Percentiles rank a stretch among this genome's conserved stretches.
Conservation (phyloP, 2,113 vertebrate genomes). For the Prinia subflava region DNA sequence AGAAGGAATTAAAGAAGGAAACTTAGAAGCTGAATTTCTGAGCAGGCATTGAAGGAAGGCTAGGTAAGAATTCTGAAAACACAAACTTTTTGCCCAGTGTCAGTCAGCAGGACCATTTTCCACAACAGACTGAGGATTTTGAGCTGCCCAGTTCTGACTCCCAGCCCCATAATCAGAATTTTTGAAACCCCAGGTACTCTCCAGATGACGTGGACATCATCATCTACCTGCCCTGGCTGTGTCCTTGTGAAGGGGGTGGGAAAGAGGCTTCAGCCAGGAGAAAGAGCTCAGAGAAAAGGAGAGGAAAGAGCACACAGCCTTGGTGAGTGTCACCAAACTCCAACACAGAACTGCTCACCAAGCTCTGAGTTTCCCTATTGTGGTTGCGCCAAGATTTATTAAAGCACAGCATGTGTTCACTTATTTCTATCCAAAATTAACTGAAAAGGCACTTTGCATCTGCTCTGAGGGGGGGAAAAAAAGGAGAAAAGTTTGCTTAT, state of each 20-base stretch:
- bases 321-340: conserved; percentile 30
- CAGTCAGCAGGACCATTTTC: neutral
- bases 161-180: neutral
- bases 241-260: neutral
- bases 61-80: neutral
- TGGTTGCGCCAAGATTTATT: conserved; percentile 67
- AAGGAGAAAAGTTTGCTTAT: conserved; percentile 44
- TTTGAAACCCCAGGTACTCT: neutral
- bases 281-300: neutral
- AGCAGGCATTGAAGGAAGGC: neutral
- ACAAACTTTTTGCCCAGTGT: neutral
- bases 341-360: conserved; percentile 28
- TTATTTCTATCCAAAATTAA: conserved; percentile 66
- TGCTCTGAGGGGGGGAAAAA: conserved; percentile 3
- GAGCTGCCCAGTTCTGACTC: neutral
- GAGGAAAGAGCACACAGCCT: neutral
- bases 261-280: neutral
- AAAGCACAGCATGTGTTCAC: conserved; percentile 69
- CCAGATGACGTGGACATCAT: neutral
- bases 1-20: neutral
- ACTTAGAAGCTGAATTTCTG: neutral
- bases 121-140: accelerated
- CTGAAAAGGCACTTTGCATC: conserved; percentile 73
- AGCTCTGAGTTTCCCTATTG: conserved; percentile 46
- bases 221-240: neutral